Percentiles rank a stretch among this genome's conserved stretches.
These are phyloP conservation scores for Cydia fagiglandana DNA, from an alignment of 1,140 invertebrate genomes.

Conservation along the genomic window DNA sequence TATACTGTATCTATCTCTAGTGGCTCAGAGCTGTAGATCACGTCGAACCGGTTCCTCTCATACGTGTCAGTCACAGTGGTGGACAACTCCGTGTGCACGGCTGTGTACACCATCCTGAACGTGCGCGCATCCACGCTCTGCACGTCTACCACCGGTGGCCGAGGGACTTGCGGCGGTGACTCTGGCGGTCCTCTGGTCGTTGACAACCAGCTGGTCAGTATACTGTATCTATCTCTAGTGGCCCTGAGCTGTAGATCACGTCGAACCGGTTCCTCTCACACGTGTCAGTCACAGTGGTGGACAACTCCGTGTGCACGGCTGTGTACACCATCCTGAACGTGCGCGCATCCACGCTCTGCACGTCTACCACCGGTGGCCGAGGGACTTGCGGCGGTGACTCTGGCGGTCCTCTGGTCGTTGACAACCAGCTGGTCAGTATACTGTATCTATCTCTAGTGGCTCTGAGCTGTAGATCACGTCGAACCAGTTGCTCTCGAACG, in stretches of 20 bases:
- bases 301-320: conserved; percentile 42
- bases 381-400: conserved; percentile 50
- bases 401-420: conserved; percentile 43
- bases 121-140: conserved; percentile 42
- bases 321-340: conserved; percentile 38
- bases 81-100: too few relatives aligned
- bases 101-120: too few relatives aligned
- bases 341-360: conserved; percentile 40
- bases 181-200: conserved; percentile 46
- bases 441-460: not conserved
- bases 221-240: not conserved
- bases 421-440: conserved; percentile 34
- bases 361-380: conserved; percentile 39
- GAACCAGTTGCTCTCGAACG: conserved; percentile 37
- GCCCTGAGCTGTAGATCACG: not conserved
- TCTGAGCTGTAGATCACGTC: not conserved
- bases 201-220: conserved; percentile 34
- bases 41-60: too few relatives aligned
- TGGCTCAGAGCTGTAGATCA: not conserved
- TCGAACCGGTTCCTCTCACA: conserved; percentile 41
- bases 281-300: conserved; percentile 43
- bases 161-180: conserved; percentile 47
- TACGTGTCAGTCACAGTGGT: too few relatives aligned
- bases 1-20: not conserved
- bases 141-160: conserved; percentile 40